Conservation (phyloP, 2,113 vertebrate species). For the Lanius ludovicianus region DNA sequence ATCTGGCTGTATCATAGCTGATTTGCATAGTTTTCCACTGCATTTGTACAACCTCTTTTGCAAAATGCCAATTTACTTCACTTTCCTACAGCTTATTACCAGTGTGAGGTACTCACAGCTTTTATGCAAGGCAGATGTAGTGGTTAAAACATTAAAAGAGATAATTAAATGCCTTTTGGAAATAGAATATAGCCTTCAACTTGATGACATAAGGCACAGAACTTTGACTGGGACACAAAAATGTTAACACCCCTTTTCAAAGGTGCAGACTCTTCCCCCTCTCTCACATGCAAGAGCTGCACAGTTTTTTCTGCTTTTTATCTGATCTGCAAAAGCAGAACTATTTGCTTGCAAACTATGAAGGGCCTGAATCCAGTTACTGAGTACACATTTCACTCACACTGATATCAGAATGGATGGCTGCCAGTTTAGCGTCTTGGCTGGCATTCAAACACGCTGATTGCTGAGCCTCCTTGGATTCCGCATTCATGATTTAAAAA, state of each 20-base stretch:
- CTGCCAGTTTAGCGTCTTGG: slow-evolving; percentile 72
- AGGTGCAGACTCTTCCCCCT: not conserved
- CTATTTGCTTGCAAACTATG: slow-evolving; percentile 74
- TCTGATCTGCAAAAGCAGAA: slow-evolving; percentile 66
- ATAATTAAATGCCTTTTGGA: slow-evolving; percentile 40
- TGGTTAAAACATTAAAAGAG: slow-evolving; percentile 58
- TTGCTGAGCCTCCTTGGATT: slow-evolving; percentile 68
- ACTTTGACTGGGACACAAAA: slow-evolving; percentile 19
- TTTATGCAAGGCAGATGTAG: slow-evolving; percentile 56
- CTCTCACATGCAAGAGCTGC: not conserved
- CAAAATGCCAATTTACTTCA: slow-evolving; percentile 70
- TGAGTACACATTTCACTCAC: slow-evolving; percentile 75
- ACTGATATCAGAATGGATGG: slow-evolving; percentile 70
- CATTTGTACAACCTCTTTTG: slow-evolving; percentile 40
- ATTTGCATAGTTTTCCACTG: slow-evolving; percentile 64
- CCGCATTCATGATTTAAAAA: not conserved
- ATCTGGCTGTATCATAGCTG: slow-evolving; percentile 47
- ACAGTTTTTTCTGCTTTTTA: slow-evolving; percentile 38
- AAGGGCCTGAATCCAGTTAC: slow-evolving; percentile 74
- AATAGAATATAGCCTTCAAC: not conserved
- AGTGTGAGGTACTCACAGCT: slow-evolving; percentile 60
- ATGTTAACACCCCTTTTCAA: not conserved
- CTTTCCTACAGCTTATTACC: slow-evolving; percentile 63
- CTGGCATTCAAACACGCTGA: slow-evolving; percentile 71
- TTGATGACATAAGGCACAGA: not conserved